Evolutionary conservation across 2,113 vertebrate species (phyloP).

Genomic region (Pygoscelis adeliae): DNA sequence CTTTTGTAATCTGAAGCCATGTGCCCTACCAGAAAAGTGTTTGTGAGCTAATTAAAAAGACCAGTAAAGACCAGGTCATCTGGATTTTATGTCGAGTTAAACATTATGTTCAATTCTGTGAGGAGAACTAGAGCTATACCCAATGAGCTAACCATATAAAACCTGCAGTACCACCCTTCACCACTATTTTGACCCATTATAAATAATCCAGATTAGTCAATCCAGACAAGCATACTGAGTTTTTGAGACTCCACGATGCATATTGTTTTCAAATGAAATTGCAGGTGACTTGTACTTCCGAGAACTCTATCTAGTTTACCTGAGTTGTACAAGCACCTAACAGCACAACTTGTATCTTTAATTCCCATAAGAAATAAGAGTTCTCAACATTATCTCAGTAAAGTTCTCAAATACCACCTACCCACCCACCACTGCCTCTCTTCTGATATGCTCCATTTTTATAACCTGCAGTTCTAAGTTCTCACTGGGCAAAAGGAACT

Average conservation of each 20-base stretch:
- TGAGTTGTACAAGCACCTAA: background rate
- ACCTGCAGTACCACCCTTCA: background rate
- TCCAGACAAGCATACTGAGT: background rate
- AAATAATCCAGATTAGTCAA: background rate
- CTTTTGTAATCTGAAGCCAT: background rate
- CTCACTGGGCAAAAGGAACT: background rate
- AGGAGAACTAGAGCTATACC: background rate
- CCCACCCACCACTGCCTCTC: background rate
- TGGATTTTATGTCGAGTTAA: background rate
- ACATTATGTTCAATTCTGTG: background rate
- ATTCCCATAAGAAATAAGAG: background rate
- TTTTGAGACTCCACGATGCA: background rate
- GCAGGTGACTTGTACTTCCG: background rate
- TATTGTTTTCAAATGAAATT: background rate
- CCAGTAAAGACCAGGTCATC: background rate
- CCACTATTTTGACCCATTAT: background rate
- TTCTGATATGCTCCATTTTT: background rate
- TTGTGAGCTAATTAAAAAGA: background rate
- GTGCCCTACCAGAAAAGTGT: background rate
- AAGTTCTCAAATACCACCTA: background rate
- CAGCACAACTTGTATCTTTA: background rate
- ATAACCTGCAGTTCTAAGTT: background rate
- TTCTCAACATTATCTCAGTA: background rate
- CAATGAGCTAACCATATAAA: background rate
- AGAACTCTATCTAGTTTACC: background rate